Evolutionary conservation across 2,113 vertebrate genomes (phyloP).

Genomic region (Psophia crepitans): DNA sequence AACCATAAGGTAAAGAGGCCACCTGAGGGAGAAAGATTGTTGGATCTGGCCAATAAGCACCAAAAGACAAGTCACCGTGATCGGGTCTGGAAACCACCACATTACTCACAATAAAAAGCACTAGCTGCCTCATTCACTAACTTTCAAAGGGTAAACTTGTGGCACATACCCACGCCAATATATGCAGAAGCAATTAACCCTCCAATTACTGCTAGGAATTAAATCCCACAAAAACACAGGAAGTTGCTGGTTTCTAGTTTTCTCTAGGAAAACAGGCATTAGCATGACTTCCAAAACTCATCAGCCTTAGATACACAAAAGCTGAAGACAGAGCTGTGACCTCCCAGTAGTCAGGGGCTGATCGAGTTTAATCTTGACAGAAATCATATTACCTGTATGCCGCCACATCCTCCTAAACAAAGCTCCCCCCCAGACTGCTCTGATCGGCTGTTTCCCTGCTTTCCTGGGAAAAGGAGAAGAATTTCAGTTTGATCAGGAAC

Average conservation of each 20-base stretch:
- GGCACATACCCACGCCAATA: not conserved
- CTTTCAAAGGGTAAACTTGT: not conserved
- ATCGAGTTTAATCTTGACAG: not conserved
- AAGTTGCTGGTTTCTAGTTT: not conserved
- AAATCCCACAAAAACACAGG: not conserved
- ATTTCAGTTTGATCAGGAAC: not conserved
- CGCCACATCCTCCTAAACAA: not conserved
- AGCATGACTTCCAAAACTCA: not conserved
- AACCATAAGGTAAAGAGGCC: accelerated
- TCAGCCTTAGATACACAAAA: not conserved
- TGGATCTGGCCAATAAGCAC: not conserved
- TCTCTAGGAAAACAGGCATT: not conserved
- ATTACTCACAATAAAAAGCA: not conserved
- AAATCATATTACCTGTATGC: not conserved
- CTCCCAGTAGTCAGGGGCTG: not conserved
- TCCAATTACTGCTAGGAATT: not conserved
- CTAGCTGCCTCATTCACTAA: accelerated
- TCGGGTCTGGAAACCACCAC: not conserved
- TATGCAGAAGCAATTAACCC: not conserved
- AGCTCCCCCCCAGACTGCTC: not conserved
- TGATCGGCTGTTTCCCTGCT: not conserved
- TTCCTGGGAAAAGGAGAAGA: not conserved
- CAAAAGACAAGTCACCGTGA: accelerated
- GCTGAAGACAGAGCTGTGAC: not conserved
- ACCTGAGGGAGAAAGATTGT: not conserved